A percentile compares a stretch with the other conserved stretches of the same genome.
These are phyloP conservation scores for Hybognathus amarus DNA, from an alignment of 2,797 vertebrate genomes.

Conservation along the genomic window DNA sequence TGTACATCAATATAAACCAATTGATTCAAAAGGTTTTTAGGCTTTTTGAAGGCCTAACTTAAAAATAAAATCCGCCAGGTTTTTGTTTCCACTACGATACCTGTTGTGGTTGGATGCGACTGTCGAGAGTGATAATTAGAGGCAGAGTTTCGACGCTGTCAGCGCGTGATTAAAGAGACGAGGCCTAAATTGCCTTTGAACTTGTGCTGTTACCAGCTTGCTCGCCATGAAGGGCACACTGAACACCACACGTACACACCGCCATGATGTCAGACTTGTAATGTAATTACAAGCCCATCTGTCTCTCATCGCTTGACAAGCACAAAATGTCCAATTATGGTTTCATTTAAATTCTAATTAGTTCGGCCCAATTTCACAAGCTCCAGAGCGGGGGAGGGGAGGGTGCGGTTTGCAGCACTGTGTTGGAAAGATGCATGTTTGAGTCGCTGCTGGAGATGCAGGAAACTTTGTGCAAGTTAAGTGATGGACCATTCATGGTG, in stretches of 20 bases:
- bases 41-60: background rate
- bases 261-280: conserved; percentile 93
- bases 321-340: conserved; percentile 99
- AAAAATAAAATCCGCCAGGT: background rate
- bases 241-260: conserved; percentile 74
- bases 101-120: conserved; percentile 56
- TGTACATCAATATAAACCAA: background rate
- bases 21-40: background rate
- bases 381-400: conserved; percentile 80
- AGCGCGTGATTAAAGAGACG: conserved; percentile 72
- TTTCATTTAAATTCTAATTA: conserved; percentile 99
- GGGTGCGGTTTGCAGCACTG: conserved; percentile 76
- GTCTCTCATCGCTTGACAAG: conserved; percentile 98
- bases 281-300: conserved; percentile 99
- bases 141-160: conserved; percentile 59
- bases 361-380: conserved; percentile 94
- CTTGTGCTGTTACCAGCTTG: conserved; percentile 67
- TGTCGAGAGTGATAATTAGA: conserved; percentile 62
- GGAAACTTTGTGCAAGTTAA: conserved; percentile 50
- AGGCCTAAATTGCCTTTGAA: conserved; percentile 76
- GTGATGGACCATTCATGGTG: conserved; percentile 27
- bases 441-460: conserved; percentile 60
- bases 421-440: conserved; percentile 80
- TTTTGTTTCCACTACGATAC: conserved; percentile 10
- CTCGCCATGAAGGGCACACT: conserved; percentile 89